Evolutionary conservation across 1,140 invertebrate species (phyloP).

Genomic region (Oedothorax gibbosus): DNA sequence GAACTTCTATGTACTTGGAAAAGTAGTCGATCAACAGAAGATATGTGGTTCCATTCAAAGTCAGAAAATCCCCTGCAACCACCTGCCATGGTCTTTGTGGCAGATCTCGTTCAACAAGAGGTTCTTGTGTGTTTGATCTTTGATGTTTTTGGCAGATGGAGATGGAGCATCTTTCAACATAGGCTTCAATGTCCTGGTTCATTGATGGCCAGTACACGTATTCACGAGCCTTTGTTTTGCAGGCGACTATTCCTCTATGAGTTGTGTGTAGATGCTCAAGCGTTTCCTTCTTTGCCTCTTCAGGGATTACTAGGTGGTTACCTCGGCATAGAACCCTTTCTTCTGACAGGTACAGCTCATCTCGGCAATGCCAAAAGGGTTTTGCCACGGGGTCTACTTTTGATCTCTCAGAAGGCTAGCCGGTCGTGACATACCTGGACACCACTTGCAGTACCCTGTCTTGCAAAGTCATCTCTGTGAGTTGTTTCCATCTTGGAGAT

Average conservation of each 20-base stretch:
- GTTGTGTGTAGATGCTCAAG: background rate
- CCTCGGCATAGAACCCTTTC: too few species aligned
- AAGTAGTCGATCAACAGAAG: too few species aligned
- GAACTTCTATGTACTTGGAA: too few species aligned
- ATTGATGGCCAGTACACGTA: constrained; percentile 7
- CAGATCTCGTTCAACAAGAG: constrained; percentile 5
- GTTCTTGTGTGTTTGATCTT: constrained; percentile 16
- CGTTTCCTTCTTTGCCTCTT: background rate
- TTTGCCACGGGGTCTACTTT: too few species aligned
- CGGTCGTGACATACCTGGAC: background rate
- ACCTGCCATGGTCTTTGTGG: constrained; percentile 30
- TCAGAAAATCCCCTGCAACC: constrained; percentile 36
- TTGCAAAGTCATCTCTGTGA: background rate
- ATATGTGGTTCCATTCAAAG: too few species aligned
- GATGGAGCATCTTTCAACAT: constrained; percentile 19
- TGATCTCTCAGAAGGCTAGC: constrained; percentile 9
- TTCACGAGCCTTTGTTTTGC: constrained; percentile 40
- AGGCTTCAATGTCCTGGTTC: constrained; percentile 24
- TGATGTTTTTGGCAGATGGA: constrained; percentile 19
- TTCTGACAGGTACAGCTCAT: too few species aligned
- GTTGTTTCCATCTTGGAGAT: background rate
- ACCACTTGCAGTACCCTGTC: constrained; percentile 5
- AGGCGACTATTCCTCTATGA: constrained; percentile 26
- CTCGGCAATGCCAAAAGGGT: too few species aligned
- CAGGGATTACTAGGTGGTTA: constrained; percentile 11